Conservation (phyloP, 2,888 invertebrate species). For the Globia sparganii region DNA sequence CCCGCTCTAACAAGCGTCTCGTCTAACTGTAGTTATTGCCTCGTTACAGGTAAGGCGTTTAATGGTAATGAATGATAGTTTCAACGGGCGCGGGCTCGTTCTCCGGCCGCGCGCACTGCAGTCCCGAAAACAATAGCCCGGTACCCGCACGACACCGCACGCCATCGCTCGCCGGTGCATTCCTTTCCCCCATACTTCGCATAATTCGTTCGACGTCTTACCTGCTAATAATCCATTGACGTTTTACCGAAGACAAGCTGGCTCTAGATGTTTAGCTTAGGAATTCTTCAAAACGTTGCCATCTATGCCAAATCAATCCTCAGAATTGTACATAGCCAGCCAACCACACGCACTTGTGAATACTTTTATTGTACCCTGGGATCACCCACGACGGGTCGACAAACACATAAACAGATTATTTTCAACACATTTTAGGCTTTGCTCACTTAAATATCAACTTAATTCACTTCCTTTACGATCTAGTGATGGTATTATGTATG, state of each 20-base stretch:
- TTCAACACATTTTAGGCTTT: constrained; percentile 44
- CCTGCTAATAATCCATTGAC: constrained; percentile 85
- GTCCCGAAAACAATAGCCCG: constrained; percentile 66
- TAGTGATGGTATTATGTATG: constrained; percentile 8
- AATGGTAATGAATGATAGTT: constrained; percentile 47
- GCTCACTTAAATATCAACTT: constrained; percentile 16
- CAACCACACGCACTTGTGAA: constrained; percentile 70
- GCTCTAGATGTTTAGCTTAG: constrained; percentile 20
- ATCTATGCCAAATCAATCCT: constrained; percentile 47
- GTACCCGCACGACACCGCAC: constrained; percentile 61
- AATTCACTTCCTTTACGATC: constrained; percentile 34
- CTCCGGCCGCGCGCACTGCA: constrained; percentile 46
- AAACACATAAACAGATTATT: constrained; percentile 60
- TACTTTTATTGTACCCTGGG: constrained; percentile 68
- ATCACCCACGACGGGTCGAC: constrained; percentile 71
- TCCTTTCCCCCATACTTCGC: constrained; percentile 69
- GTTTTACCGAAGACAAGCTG: constrained; percentile 50
- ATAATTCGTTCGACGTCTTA: constrained; percentile 69
- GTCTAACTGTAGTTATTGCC: constrained; percentile 65
- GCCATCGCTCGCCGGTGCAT: constrained; percentile 71
- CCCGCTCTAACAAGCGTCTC: constrained; percentile 60
- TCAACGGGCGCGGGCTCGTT: constrained; percentile 23
- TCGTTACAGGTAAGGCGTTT: constrained; percentile 55
- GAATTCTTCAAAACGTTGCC: constrained; percentile 45
- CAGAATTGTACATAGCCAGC: constrained; percentile 49